phyloP scores from a whole-genome alignment of 2,113 vertebrate species.

The Perccottus glenii region DNA sequence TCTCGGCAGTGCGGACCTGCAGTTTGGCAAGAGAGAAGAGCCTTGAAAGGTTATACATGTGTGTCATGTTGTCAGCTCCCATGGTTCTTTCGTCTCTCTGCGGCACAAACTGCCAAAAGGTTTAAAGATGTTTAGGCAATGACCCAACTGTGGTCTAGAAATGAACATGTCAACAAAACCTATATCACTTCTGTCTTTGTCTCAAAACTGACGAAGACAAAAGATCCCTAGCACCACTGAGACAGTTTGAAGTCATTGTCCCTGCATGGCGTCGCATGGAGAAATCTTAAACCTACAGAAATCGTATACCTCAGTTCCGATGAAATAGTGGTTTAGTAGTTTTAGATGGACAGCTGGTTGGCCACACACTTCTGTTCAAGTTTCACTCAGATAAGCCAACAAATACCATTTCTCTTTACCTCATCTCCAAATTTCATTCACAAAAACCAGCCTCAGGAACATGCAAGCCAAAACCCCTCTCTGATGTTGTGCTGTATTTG shows the following conservation, averaged over 20 bases:
- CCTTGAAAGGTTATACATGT: constrained; percentile 63
- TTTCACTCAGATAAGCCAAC: constrained; percentile 6
- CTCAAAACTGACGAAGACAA: constrained; percentile 9
- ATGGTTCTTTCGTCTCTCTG: constrained; percentile 45
- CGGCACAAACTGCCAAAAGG: constrained; percentile 31
- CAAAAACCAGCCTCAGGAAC: constrained; percentile 38
- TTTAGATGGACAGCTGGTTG: constrained; percentile 34
- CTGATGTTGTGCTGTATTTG: constrained; percentile 70
- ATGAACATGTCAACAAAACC: constrained; percentile 11
- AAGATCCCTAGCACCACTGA: constrained; percentile 8
- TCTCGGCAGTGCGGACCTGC: constrained; percentile 46
- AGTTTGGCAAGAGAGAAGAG: constrained; percentile 52
- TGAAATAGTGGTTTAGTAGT: constrained; percentile 36
- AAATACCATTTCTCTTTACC: constrained; percentile 7
- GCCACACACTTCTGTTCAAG: neutral
- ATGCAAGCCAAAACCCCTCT: constrained; percentile 24
- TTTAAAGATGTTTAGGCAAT: constrained; percentile 19
- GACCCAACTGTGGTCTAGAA: constrained; percentile 7
- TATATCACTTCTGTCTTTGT: constrained; percentile 14
- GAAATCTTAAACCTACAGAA: constrained; percentile 56
- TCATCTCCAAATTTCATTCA: constrained; percentile 52
- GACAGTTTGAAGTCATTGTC: constrained; percentile 35
- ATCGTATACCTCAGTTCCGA: constrained; percentile 33
- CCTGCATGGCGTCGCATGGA: neutral
- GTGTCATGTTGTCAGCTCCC: constrained; percentile 52